A percentile compares a stretch with the other conserved stretches of the same genome.
Conservation (phyloP, 2,888 invertebrate species). For the Taenaris catops region DNA sequence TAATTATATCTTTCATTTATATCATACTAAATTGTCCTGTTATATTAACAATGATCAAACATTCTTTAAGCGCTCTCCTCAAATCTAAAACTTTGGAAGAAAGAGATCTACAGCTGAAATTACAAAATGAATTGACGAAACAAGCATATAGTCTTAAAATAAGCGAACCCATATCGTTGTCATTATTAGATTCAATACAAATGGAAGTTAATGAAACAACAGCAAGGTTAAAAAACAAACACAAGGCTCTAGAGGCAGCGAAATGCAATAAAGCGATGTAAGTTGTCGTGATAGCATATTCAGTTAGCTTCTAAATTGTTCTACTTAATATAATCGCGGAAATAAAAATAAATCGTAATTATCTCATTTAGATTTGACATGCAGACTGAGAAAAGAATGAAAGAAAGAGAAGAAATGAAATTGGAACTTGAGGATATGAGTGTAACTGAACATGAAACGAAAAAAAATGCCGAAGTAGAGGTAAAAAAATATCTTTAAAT, state of each 20-base stretch:
- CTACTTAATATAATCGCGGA: no score
- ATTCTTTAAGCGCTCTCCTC: constrained; percentile 46
- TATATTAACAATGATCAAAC: no score
- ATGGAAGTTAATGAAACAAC: constrained; percentile 28
- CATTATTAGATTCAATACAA: constrained; percentile 25
- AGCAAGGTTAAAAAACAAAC: constrained; percentile 22
- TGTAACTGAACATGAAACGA: constrained; percentile 2
- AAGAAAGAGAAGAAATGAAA: constrained; percentile 11
- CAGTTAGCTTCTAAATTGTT: no score
- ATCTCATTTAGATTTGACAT: constrained; percentile 28
- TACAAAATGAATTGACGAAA: constrained; percentile 34
- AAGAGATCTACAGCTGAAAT: constrained; percentile 43
- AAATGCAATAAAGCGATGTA: constrained; percentile 42
- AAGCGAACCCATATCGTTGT: constrained; percentile 17
- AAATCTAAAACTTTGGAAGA: constrained; percentile 48
- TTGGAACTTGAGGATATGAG: constrained; percentile 1
- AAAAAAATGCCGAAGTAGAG: constrained; percentile 21
- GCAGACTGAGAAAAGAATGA: constrained; percentile 25
- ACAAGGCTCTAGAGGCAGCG: constrained; percentile 28
- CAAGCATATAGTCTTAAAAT: constrained; percentile 27
- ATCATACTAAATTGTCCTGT: no score
- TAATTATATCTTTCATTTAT: no score
- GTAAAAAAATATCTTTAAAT: no score
- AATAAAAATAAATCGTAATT: no score
- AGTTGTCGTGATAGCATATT: no score